These are phyloP conservation scores for Aviceda subcristata DNA, from an alignment of 2,113 vertebrate genomes.

Conservation along the genomic window DNA sequence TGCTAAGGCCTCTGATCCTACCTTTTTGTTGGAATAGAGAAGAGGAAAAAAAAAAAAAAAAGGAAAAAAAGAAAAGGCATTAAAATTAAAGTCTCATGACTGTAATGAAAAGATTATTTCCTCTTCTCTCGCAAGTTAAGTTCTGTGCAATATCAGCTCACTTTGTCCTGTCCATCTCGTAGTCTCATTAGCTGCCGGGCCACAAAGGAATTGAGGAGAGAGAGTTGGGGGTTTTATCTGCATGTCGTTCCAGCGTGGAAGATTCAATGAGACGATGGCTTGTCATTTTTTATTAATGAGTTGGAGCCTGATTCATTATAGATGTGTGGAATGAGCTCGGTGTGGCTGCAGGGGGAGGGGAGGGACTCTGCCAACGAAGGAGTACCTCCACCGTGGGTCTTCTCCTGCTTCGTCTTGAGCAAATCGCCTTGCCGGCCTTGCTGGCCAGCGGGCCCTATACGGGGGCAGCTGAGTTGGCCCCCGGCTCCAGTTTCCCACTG, in stretches of 20 bases:
- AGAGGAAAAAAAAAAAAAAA: not conserved
- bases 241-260: not conserved
- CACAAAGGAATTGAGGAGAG: constrained; percentile 57
- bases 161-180: constrained; percentile 50
- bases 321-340: constrained; percentile 67
- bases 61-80: not conserved
- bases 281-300: constrained; percentile 82
- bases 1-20: constrained; percentile 33
- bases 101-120: constrained; percentile 56
- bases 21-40: constrained; percentile 34
- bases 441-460: not conserved
- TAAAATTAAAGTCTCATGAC: constrained; percentile 41
- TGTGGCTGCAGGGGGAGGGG: constrained; percentile 42
- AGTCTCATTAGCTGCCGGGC: constrained; percentile 66
- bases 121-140: constrained; percentile 18
- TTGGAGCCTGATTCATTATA: constrained; percentile 76
- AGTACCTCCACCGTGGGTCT: not conserved
- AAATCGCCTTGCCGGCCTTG: not conserved
- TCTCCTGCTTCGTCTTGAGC: not conserved
- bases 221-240: constrained; percentile 57
- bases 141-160: constrained; percentile 8
- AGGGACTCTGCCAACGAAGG: not conserved
- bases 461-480: not conserved
- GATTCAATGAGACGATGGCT: constrained; percentile 73
- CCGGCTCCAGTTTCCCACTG: not conserved